Conservation (phyloP, 2,113 vertebrate species). For the Aramus guarauna region DNA sequence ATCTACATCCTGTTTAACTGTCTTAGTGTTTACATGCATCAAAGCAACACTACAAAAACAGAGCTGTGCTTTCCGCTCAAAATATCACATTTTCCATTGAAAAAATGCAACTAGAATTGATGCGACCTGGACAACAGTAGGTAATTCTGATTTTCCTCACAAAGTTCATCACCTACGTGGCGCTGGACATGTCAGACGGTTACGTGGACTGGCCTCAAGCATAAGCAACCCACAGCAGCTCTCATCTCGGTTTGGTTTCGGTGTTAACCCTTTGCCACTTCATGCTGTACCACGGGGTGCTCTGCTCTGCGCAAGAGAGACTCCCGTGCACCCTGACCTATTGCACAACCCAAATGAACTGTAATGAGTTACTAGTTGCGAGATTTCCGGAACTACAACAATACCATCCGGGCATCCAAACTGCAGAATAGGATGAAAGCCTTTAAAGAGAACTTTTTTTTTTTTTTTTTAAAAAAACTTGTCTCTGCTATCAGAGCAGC, state of each 20-base stretch:
- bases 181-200: not conserved
- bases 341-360: not conserved
- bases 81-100: not conserved
- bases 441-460: not conserved
- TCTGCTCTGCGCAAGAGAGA: not conserved
- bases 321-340: not conserved
- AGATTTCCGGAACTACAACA: not conserved
- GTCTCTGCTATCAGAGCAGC: not conserved
- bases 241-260: accelerated
- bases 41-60: not conserved
- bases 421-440: not conserved
- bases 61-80: not conserved
- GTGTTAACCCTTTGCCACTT: not conserved
- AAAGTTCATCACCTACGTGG: not conserved
- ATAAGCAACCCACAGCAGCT: not conserved
- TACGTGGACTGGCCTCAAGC: not conserved
- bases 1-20: not conserved
- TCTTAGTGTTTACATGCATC: not conserved
- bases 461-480: no score
- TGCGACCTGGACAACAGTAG: not conserved
- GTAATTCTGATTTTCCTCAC: not conserved
- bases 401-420: not conserved
- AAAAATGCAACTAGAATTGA: not conserved
- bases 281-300: accelerated
- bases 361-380: not conserved